Percentiles rank a stretch among this genome's conserved stretches.
phyloP scores from a whole-genome alignment of 1,140 invertebrate species.

The Lordiphosa collinella region DNA sequence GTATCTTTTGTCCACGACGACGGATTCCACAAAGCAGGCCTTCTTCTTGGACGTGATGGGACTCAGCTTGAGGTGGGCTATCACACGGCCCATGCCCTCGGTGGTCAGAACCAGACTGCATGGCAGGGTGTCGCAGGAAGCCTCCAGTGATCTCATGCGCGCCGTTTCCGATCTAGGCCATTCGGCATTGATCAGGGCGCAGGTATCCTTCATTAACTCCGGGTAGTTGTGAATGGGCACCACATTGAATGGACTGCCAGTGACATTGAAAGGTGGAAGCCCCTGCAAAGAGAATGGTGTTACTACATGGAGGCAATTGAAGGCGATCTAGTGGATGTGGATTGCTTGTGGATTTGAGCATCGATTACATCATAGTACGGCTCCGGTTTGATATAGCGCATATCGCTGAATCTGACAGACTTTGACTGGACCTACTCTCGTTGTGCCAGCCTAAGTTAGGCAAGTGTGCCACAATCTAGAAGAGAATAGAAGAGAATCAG shows the following conservation, averaged over 20 bases:
- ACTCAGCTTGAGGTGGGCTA: conserved; percentile 89
- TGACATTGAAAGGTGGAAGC: conserved; percentile 77
- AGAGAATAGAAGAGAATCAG: conserved; percentile 54
- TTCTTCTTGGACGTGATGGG: conserved; percentile 83
- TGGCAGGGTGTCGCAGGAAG: conserved; percentile 86
- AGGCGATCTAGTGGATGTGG: not conserved
- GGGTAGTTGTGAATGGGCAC: conserved; percentile 85
- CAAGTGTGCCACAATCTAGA: conserved; percentile 60
- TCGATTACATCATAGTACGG: conserved; percentile 75
- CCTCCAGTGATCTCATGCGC: conserved; percentile 85
- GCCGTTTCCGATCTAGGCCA: conserved; percentile 89
- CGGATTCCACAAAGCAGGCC: conserved; percentile 88
- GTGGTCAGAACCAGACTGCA: conserved; percentile 85
- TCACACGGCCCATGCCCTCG: conserved; percentile 81
- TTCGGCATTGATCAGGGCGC: conserved; percentile 88
- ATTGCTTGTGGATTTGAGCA: conserved; percentile 9
- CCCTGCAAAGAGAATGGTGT: conserved; percentile 53
- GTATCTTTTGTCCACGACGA: conserved; percentile 85
- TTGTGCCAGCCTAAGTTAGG: conserved; percentile 22
- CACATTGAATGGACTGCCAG: conserved; percentile 80
- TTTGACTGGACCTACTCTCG: conserved; percentile 44
- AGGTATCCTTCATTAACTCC: conserved; percentile 84
- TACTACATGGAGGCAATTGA: not conserved
- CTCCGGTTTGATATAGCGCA: conserved; percentile 78
- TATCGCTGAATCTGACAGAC: conserved; percentile 56